phyloP scores from a whole-genome alignment of 2,113 vertebrate species.

The Melanotaenia duboulayi region DNA sequence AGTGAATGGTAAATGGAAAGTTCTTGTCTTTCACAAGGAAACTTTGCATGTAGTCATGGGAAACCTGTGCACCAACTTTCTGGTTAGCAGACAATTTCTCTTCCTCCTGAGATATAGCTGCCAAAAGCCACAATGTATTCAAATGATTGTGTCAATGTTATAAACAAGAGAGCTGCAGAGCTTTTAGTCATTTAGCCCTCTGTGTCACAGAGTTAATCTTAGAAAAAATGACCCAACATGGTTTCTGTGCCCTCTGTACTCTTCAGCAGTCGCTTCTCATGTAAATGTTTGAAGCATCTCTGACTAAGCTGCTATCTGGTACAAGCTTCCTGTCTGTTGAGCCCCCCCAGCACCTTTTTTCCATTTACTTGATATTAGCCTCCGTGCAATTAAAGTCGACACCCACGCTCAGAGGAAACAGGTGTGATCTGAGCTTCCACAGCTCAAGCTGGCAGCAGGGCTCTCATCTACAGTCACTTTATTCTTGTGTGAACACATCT shows the following conservation, averaged over 20 bases:
- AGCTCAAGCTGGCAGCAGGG: conserved; percentile 16
- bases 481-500: conserved; percentile 16
- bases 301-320: conserved; percentile 53
- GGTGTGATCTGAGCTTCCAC: conserved; percentile 28
- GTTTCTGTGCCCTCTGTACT: neutral
- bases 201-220: conserved; percentile 17
- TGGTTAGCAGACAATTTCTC: too few species aligned
- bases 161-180: neutral
- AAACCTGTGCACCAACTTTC: too few species aligned
- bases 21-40: too few species aligned
- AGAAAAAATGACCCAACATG: conserved; percentile 7
- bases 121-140: too few species aligned
- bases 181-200: neutral
- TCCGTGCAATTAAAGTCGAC: conserved; percentile 68
- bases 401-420: conserved; percentile 46
- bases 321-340: conserved; percentile 58
- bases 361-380: conserved; percentile 77
- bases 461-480: conserved; percentile 35
- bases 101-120: too few species aligned
- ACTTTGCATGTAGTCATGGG: too few species aligned
- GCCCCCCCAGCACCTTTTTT: conserved; percentile 71
- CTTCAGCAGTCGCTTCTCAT: conserved; percentile 35
- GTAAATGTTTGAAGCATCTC: conserved; percentile 44
- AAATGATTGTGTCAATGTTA: neutral
- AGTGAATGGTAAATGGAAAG: too few species aligned